Evolutionary conservation across 2,888 invertebrate genomes (phyloP).

Genomic region (Dusona sp.): DNA sequence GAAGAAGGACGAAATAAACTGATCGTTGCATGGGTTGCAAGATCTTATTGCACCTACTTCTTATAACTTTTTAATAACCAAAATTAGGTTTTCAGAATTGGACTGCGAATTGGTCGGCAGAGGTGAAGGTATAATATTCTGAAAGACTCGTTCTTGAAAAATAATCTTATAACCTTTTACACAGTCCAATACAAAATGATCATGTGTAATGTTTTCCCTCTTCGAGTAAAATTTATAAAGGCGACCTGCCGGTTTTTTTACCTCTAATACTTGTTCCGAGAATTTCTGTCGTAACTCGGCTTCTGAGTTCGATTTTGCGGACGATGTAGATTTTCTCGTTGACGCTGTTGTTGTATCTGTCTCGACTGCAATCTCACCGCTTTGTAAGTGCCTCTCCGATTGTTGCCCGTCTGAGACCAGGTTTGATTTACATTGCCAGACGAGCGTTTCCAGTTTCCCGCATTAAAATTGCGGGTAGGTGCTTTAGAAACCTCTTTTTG

Average conservation of each 20-base stretch:
- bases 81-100: neutral
- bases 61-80: neutral
- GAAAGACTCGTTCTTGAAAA: neutral
- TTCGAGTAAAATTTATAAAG: neutral
- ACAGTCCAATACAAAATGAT: neutral
- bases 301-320: slow-evolving; percentile 50
- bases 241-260: slow-evolving; percentile 17
- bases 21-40: neutral
- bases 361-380: slow-evolving; percentile 24
- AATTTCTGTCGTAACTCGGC: slow-evolving; percentile 41
- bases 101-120: neutral
- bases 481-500: slow-evolving; percentile 39
- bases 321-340: slow-evolving; percentile 52
- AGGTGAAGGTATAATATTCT: neutral
- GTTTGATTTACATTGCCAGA: slow-evolving; percentile 42
- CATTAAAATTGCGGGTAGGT: slow-evolving; percentile 13
- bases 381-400: slow-evolving; percentile 38
- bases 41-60: neutral
- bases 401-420: slow-evolving; percentile 52
- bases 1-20: neutral
- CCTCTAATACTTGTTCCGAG: slow-evolving; percentile 31
- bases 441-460: slow-evolving; percentile 64
- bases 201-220: neutral
- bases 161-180: neutral
- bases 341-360: slow-evolving; percentile 54